Percentiles rank a stretch among this genome's conserved stretches.
Conservation (phyloP, 2,888 invertebrate species). For the Patella caerulea region DNA sequence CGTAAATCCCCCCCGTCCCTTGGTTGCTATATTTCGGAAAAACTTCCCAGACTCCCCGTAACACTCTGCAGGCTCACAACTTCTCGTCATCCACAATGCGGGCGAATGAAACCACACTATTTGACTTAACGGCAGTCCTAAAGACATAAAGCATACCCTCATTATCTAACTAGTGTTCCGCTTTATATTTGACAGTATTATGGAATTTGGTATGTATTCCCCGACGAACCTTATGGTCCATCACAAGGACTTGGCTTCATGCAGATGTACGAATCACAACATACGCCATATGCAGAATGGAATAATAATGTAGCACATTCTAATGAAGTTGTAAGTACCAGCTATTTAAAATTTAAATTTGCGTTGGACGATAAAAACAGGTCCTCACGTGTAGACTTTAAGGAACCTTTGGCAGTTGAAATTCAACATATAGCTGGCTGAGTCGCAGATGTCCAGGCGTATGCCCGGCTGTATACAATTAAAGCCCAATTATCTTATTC, state of each 20-base stretch:
- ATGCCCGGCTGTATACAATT: too few relatives aligned
- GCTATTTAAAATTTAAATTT: too few relatives aligned
- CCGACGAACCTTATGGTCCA: slow-evolving; percentile 24
- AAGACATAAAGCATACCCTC: not conserved
- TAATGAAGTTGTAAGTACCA: slow-evolving; percentile 21
- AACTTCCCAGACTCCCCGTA: too few relatives aligned
- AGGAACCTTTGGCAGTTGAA: too few relatives aligned
- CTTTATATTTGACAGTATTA: slow-evolving; percentile 13
- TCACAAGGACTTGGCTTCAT: slow-evolving; percentile 27
- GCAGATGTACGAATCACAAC: slow-evolving; percentile 35
- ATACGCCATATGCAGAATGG: slow-evolving; percentile 41
- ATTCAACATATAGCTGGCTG: too few relatives aligned
- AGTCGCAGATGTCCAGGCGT: too few relatives aligned
- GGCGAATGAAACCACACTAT: not conserved
- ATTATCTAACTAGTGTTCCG: not conserved
- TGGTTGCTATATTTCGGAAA: too few relatives aligned
- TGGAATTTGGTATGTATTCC: slow-evolving; percentile 33
- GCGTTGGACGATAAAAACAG: too few relatives aligned
- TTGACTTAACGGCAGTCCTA: not conserved
- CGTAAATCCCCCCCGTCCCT: too few relatives aligned
- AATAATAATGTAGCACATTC: slow-evolving; percentile 50
- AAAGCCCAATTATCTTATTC: too few relatives aligned
- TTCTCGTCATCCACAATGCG: not conserved
- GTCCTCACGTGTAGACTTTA: too few relatives aligned
- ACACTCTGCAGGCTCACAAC: not conserved